A percentile compares a stretch with the other conserved stretches of the same genome.
Conservation (phyloP, 2,113 vertebrate species). For the Bos indicus region DNA sequence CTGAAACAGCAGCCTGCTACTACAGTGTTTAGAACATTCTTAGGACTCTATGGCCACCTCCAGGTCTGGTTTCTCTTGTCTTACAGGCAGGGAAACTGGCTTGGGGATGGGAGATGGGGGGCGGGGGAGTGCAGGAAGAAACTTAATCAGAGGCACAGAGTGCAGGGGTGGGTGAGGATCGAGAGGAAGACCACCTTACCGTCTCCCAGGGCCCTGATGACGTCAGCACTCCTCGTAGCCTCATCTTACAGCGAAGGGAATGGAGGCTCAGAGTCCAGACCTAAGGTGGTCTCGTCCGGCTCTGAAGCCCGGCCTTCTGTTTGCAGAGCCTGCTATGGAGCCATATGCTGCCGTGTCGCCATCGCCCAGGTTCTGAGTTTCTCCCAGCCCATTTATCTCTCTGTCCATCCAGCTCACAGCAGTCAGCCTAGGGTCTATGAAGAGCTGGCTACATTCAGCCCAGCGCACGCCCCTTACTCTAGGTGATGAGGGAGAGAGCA, state of each 20-base stretch:
- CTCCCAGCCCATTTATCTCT: not conserved
- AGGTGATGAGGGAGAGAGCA: not conserved
- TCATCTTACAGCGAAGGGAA: fast-evolving
- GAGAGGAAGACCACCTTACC: too few species aligned
- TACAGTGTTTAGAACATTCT: fast-evolving
- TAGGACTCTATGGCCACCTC: not conserved
- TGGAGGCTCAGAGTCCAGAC: not conserved
- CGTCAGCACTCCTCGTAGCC: fast-evolving
- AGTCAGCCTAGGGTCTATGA: not conserved
- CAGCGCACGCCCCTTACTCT: fast-evolving
- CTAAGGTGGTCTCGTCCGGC: not conserved
- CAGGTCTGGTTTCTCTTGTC: not conserved
- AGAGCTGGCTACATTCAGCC: not conserved
- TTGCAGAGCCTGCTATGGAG: not conserved
- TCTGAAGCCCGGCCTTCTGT: not conserved
- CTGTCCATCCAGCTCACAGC: too few species aligned
- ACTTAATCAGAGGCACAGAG: not conserved
- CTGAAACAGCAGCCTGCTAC: not conserved
- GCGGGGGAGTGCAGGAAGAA: not conserved
- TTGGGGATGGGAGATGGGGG: not conserved
- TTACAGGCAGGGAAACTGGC: not conserved
- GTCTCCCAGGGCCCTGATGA: not conserved
- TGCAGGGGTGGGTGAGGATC: not conserved
- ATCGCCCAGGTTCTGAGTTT: not conserved
- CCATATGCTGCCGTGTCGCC: not conserved